phyloP scores from a whole-genome alignment of 1,140 invertebrate genomes.

The Cydia amplana region DNA sequence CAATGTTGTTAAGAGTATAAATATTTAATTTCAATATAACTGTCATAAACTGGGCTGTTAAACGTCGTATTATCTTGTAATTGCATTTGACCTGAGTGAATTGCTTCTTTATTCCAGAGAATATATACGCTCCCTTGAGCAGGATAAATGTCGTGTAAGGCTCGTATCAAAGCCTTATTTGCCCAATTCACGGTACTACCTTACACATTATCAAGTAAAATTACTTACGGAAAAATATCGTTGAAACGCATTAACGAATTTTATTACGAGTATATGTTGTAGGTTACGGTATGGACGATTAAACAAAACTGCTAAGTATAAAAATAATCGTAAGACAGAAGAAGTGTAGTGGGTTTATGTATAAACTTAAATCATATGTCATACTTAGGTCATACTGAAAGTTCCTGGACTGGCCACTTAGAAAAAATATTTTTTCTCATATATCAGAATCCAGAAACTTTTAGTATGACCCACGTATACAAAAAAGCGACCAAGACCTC shows the following conservation, averaged over 20 bases:
- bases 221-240: background rate
- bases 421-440: no score
- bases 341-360: no score
- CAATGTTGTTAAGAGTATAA: background rate
- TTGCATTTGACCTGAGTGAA: background rate
- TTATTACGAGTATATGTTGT: no score
- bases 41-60: background rate
- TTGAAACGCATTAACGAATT: background rate
- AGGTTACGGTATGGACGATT: no score
- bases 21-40: background rate
- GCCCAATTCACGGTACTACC: background rate
- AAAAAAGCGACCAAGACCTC: no score
- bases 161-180: background rate
- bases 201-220: background rate
- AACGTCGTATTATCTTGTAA: conserved; percentile 1
- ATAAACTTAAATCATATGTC: no score
- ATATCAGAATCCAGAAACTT: no score
- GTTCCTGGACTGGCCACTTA: no score
- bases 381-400: no score
- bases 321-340: no score
- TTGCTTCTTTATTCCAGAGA: conserved; percentile 18
- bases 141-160: background rate
- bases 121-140: background rate
- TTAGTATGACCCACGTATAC: no score
- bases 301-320: no score